phyloP scores from a whole-genome alignment of 2,797 vertebrate genomes.

The Poeciliopsis paucimaculata region DNA sequence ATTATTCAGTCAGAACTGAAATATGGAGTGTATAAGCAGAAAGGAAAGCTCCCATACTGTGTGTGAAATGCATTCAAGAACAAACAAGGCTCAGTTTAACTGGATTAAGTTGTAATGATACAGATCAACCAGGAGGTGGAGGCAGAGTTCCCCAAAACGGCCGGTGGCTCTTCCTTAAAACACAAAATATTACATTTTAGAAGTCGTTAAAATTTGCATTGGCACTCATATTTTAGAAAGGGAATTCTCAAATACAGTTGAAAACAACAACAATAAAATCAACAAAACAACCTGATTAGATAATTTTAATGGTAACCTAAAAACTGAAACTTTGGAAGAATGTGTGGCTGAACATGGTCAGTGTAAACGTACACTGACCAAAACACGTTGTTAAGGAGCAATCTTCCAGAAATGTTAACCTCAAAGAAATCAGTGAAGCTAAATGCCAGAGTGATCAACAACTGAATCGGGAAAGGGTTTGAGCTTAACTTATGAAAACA shows the following conservation, averaged over 20 bases:
- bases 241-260: not conserved
- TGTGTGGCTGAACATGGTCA: not conserved
- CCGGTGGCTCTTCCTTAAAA: not conserved
- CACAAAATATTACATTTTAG: not conserved
- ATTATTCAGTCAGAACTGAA: too few relatives aligned
- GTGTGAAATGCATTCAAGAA: too few relatives aligned
- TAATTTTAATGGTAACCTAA: not conserved
- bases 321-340: not conserved
- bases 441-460: not conserved
- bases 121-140: slow-evolving; percentile 38
- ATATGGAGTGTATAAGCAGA: too few relatives aligned
- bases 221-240: not conserved
- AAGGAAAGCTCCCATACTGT: too few relatives aligned
- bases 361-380: not conserved
- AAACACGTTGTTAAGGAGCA: not conserved
- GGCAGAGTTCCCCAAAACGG: slow-evolving; percentile 14
- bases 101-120: not conserved
- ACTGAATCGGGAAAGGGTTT: not conserved
- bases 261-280: not conserved
- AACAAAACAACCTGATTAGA: not conserved
- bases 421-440: not conserved
- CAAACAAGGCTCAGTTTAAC: not conserved
- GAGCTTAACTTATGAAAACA: not conserved
- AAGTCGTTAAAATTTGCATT: not conserved
- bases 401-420: not conserved